Percentiles rank a stretch among this genome's conserved stretches.
Evolutionary conservation across 1,140 invertebrate species (phyloP).

Genomic region (Macrobrachium rosenbergii): DNA sequence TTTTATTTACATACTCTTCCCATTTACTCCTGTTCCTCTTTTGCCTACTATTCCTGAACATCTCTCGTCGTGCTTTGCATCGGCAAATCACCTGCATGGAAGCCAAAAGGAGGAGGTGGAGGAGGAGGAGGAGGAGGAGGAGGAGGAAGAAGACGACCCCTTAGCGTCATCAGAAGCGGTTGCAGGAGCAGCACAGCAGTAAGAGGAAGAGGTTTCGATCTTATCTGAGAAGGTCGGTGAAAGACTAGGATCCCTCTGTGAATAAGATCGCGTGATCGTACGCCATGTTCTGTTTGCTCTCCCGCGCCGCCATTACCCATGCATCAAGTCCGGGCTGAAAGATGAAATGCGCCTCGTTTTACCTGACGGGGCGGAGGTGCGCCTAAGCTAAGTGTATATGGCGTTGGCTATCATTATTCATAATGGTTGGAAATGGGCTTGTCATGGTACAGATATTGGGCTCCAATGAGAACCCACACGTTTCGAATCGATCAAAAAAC

Average conservation of each 20-base stretch:
- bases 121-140: not conserved
- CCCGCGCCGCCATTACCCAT: slow-evolving; percentile 56
- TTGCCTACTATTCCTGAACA: not conserved
- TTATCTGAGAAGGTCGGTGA: slow-evolving; percentile 47
- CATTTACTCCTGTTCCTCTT: not conserved
- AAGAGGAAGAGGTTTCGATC: slow-evolving; percentile 41
- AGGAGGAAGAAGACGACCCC: not conserved
- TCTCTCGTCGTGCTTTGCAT: not conserved
- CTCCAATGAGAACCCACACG: slow-evolving; percentile 41
- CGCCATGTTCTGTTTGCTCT: slow-evolving; percentile 54
- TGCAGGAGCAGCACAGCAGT: slow-evolving; percentile 22
- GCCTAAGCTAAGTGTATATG: slow-evolving; percentile 52
- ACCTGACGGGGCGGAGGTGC: slow-evolving; percentile 43
- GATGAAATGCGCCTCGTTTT: slow-evolving; percentile 57
- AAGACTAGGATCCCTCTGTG: slow-evolving; percentile 52
- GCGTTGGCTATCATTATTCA: slow-evolving; percentile 54
- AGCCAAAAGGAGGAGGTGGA: not conserved
- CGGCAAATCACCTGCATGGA: not conserved
- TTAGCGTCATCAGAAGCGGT: slow-evolving; percentile 21
- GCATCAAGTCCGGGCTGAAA: slow-evolving; percentile 51
- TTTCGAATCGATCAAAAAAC: slow-evolving; percentile 41
- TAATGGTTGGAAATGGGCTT: slow-evolving; percentile 55
- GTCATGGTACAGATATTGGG: slow-evolving; percentile 53
- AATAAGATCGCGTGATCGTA: slow-evolving; percentile 56
- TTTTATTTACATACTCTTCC: not conserved